These are phyloP conservation scores for Drosophila kepulauana DNA, from an alignment of 1,140 invertebrate genomes.

Conservation along the genomic window DNA sequence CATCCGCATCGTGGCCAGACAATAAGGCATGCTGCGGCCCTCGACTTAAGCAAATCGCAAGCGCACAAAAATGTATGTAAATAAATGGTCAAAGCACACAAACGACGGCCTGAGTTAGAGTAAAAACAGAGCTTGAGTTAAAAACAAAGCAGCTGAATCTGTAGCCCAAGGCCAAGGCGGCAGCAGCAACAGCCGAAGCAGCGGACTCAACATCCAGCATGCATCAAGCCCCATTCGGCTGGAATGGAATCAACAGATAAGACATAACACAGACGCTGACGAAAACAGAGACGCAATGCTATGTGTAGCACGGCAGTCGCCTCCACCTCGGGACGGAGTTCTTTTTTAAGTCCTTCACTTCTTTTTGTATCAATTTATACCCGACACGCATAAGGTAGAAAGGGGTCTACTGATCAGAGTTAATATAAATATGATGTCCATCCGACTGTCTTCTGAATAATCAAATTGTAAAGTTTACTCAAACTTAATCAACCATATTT, in stretches of 20 bases:
- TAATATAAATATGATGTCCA: no score
- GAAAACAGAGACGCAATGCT: constrained; percentile 16
- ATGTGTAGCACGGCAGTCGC: constrained; percentile 75
- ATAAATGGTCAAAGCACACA: constrained; percentile 67
- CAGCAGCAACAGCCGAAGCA: constrained; percentile 21
- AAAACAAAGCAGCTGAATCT: constrained; percentile 24
- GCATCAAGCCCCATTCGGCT: constrained; percentile 22
- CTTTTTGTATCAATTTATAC: background rate
- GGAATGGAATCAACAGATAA: constrained; percentile 22
- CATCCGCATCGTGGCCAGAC: constrained; percentile 66
- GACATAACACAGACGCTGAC: constrained; percentile 6
- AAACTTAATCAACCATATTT: no score
- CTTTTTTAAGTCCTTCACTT: constrained; percentile 19
- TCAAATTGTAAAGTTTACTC: no score
- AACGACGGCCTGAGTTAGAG: constrained; percentile 38
- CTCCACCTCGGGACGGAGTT: constrained; percentile 25
- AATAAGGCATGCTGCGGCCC: constrained; percentile 76
- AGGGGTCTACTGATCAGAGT: background rate
- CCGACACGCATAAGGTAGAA: no score
- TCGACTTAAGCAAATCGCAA: constrained; percentile 60
- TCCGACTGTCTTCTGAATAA: no score
- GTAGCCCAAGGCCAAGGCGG: constrained; percentile 74
- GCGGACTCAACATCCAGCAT: constrained; percentile 2
- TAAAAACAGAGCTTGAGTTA: background rate
- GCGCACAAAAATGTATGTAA: constrained; percentile 68